Evolutionary conservation across 2,888 invertebrate genomes (phyloP).

Genomic region (Amphipoea lucens): DNA sequence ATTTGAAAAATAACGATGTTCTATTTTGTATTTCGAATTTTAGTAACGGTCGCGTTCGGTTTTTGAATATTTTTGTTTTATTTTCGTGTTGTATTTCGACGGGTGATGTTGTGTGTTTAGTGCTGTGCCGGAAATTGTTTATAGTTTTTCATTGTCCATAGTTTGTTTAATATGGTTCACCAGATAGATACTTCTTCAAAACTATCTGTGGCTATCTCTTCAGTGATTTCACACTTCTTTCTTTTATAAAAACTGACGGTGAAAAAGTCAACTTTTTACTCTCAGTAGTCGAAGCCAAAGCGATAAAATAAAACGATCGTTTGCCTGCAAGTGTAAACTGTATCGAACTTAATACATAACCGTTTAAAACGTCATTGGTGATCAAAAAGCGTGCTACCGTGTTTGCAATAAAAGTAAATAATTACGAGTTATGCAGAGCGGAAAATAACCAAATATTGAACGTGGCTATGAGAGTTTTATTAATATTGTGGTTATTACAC

Average conservation of each 20-base stretch:
- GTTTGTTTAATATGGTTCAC: slow-evolving; percentile 36
- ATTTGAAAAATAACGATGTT: slow-evolving; percentile 66
- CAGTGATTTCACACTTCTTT: not conserved
- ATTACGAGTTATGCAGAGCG: slow-evolving; percentile 78
- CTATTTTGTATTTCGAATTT: slow-evolving; percentile 60
- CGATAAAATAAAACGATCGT: slow-evolving; percentile 34
- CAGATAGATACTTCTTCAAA: not conserved
- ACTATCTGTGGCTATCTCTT: slow-evolving; percentile 3
- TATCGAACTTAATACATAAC: slow-evolving; percentile 62
- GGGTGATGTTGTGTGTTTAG: slow-evolving; percentile 47
- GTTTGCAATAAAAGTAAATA: slow-evolving; percentile 71
- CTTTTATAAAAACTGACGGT: not conserved
- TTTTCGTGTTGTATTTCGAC: slow-evolving; percentile 26
- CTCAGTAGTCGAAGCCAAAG: slow-evolving; percentile 29
- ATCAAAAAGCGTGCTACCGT: slow-evolving; percentile 79
- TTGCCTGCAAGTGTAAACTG: slow-evolving; percentile 47
- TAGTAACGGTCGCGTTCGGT: slow-evolving; percentile 54
- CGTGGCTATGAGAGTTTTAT: slow-evolving; percentile 68
- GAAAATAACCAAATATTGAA: slow-evolving; percentile 76
- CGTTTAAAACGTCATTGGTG: slow-evolving; percentile 73
- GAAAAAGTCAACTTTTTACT: not conserved
- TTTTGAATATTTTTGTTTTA: slow-evolving; percentile 48
- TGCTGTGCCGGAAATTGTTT: slow-evolving; percentile 40
- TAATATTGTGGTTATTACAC: slow-evolving; percentile 56
- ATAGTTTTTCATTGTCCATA: not conserved